Percentiles rank a stretch among this genome's conserved stretches.
Conservation (phyloP, 2,888 invertebrate genomes). For the Thera britannica region DNA sequence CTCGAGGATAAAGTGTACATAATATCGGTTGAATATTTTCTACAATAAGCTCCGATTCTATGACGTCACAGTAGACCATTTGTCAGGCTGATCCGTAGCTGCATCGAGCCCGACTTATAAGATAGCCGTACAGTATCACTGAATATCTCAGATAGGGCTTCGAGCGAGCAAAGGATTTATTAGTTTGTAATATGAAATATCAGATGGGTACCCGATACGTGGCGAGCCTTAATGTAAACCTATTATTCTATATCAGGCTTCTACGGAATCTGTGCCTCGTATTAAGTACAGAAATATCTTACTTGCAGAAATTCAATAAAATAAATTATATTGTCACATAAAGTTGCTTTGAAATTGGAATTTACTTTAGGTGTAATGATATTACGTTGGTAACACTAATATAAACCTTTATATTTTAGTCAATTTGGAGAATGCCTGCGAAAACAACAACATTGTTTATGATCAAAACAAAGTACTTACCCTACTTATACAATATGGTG, state of each 20-base stretch:
- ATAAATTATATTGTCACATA: neutral
- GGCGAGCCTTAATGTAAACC: slow-evolving; percentile 30
- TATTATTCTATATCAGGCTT: slow-evolving; percentile 31
- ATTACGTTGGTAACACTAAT: neutral
- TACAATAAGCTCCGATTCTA: slow-evolving; percentile 35
- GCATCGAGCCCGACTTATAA: slow-evolving; percentile 72
- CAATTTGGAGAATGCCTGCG: neutral
- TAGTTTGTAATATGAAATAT: slow-evolving; percentile 52
- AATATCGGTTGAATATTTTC: slow-evolving; percentile 28
- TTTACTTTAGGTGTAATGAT: too few species aligned
- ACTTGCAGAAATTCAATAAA: slow-evolving; percentile 13
- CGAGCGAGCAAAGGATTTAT: slow-evolving; percentile 57
- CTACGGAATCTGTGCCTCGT: slow-evolving; percentile 18
- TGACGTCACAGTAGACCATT: slow-evolving; percentile 72
- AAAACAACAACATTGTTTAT: neutral
- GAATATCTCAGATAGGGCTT: slow-evolving; percentile 66
- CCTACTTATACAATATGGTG: neutral
- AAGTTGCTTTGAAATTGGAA: too few species aligned
- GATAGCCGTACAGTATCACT: slow-evolving; percentile 64
- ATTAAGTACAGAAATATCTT: slow-evolving; percentile 19
- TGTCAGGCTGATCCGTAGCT: slow-evolving; percentile 72
- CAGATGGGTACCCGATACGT: slow-evolving; percentile 36
- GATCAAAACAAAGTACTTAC: neutral
- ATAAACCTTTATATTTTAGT: neutral
- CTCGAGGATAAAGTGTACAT: slow-evolving; percentile 7